Base-by-base conservation (phyloP, 2,888 invertebrate genomes). In the Margaritifera margaritifera region DNA sequence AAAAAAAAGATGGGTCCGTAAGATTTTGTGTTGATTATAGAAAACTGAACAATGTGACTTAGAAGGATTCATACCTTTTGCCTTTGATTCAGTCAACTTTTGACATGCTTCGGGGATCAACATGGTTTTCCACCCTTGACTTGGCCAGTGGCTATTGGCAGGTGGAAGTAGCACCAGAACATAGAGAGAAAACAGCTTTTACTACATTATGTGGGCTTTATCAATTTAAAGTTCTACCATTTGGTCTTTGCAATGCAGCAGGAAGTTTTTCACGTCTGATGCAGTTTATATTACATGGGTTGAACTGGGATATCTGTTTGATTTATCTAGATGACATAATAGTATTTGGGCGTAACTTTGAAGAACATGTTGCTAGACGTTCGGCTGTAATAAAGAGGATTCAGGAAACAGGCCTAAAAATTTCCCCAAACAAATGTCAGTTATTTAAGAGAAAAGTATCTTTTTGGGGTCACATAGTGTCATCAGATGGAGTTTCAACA, bases 1-100 rank as follows among this genome's bases (percentile, higher is more conserved):
- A 77, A 24, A 90, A 89, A 74, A 87, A 86, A 66, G 78, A 84
- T 67, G 83, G 79, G n/a, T 66, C 62, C 11, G 74, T 62, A 55
- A 74, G 78, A 60, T 76, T n/a, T n/a, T n/a, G n/a, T n/a, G n/a
- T n/a, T n/a, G n/a, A n/a, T n/a, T n/a, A n/a, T n/a, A n/a, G n/a
- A 24, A 55, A 64, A 11, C 52, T 86, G 5, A 85, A 84, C 68
- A 59, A 42, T 42, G 8, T 69, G 4, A 71, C 68, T 27, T 19
- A 64, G 6, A 71, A 71, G 55, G 72, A 72, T 31, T 55, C 50
- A 11, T 69, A 72, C 31, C 72, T 69, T 19, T 53, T 69, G n/a
- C 72, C 65, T 25, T 50, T 58, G 15, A 69, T 69, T 51, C 69
- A 72, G 27, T 60, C 69, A 24, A 54, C 65, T 1, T 51, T 72